Conservation (phyloP, 2,888 invertebrate genomes). For the Eupithecia vulgata region DNA sequence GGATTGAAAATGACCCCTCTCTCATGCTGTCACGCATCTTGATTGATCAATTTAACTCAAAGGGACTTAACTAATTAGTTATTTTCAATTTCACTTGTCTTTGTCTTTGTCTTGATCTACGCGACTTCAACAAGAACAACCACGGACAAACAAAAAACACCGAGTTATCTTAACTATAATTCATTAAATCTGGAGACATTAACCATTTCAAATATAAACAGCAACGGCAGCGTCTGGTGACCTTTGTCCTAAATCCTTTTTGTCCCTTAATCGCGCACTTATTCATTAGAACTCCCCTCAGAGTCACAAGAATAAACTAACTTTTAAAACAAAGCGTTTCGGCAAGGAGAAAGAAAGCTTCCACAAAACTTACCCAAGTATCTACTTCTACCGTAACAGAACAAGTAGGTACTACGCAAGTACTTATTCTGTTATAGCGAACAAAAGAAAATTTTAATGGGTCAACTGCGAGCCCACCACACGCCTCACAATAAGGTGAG, state of each 20-base stretch:
- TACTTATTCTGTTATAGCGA: slow-evolving; percentile 36
- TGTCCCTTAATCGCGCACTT: slow-evolving; percentile 53
- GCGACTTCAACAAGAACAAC: background rate
- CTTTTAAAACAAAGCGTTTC: slow-evolving; percentile 54
- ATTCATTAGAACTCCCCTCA: slow-evolving; percentile 53
- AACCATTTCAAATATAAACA: slow-evolving; percentile 12
- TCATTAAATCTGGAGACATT: slow-evolving; percentile 28
- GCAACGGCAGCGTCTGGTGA: slow-evolving; percentile 41
- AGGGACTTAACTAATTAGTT: too few relatives aligned
- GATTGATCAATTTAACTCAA: too few relatives aligned
- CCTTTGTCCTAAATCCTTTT: slow-evolving; percentile 53
- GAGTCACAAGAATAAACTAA: slow-evolving; percentile 54
- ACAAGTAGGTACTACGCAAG: slow-evolving; percentile 28
- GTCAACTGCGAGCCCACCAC: slow-evolving; percentile 43
- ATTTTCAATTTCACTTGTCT: too few relatives aligned
- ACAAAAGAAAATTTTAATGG: slow-evolving; percentile 47
- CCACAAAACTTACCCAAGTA: slow-evolving; percentile 43
- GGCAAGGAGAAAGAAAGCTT: slow-evolving; percentile 48
- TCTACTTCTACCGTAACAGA: slow-evolving; percentile 21
- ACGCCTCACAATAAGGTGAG: slow-evolving; percentile 38
- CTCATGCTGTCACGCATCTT: too few relatives aligned
- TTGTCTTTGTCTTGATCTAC: too few relatives aligned
- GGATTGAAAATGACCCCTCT: too few relatives aligned
- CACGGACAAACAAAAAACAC: background rate
- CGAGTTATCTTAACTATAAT: background rate